Conservation (phyloP, 2,797 vertebrate species). For the Distichodus sexfasciatus region DNA sequence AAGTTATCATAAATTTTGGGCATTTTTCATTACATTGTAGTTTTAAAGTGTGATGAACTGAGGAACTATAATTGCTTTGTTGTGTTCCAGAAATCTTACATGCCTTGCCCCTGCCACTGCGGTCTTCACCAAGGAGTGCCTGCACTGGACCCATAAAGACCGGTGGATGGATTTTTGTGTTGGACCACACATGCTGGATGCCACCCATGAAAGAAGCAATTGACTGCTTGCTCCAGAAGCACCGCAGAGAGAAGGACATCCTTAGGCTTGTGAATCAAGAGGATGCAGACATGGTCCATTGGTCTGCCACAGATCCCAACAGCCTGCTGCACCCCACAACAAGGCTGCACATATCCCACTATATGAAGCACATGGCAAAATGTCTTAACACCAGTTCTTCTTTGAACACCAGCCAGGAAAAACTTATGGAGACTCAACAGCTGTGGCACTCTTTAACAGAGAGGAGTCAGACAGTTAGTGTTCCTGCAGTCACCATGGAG, state of each 20-base stretch:
- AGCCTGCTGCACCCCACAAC: constrained; percentile 41
- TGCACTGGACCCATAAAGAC: constrained; percentile 26
- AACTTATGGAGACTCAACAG: constrained; percentile 25
- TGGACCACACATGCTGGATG: constrained; percentile 35
- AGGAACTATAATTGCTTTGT: constrained; percentile 1
- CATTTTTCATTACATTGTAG: not conserved
- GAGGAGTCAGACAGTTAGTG: constrained; percentile 7
- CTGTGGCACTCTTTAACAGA: constrained; percentile 30
- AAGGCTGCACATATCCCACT: constrained; percentile 15
- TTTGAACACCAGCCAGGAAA: constrained; percentile 35
- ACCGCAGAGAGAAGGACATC: constrained; percentile 22
- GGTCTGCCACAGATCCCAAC: constrained; percentile 33
- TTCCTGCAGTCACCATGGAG: constrained; percentile 8
- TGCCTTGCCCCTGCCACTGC: not conserved
- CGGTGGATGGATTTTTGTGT: constrained; percentile 29
- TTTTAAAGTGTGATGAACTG: not conserved
- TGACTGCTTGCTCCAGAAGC: constrained; percentile 16
- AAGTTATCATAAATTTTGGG: not conserved
- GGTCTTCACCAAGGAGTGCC: constrained; percentile 8
- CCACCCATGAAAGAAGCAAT: constrained; percentile 12
- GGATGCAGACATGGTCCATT: constrained; percentile 30
- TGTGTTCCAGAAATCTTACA: constrained; percentile 2
- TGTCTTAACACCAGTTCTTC: constrained; percentile 33
- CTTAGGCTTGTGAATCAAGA: constrained; percentile 32
- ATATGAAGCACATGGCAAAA: constrained; percentile 34